Conservation (phyloP, 2,113 vertebrate genomes). For the Progne subis region DNA sequence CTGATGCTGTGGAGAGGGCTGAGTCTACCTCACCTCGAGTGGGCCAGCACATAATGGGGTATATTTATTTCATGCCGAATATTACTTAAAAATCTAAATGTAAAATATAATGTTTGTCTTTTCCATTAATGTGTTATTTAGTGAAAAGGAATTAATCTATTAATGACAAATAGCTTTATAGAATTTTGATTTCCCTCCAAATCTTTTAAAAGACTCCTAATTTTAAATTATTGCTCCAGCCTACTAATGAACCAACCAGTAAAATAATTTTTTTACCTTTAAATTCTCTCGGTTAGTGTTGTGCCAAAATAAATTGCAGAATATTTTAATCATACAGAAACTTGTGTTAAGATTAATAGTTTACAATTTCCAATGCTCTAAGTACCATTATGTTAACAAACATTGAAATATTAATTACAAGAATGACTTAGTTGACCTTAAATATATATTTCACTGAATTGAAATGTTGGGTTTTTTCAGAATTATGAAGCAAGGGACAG, state of each 20-base stretch:
- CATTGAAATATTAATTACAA: neutral
- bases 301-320: neutral
- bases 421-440: neutral
- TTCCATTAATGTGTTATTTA: neutral
- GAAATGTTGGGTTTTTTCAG: neutral
- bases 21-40: neutral
- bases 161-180: neutral
- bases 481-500: neutral
- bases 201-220: neutral
- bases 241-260: neutral
- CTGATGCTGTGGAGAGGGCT: neutral
- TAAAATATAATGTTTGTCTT: neutral
- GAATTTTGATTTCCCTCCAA: neutral
- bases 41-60: accelerated
- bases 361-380: neutral
- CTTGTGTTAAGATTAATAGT: neutral
- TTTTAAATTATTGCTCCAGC: neutral
- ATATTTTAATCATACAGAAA: neutral
- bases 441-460: neutral
- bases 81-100: neutral
- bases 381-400: neutral
- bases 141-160: neutral
- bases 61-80: neutral
- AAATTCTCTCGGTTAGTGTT: neutral
- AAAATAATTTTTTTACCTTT: neutral